Conservation (phyloP, 2,113 vertebrate genomes). For the Ceyx margarethae region DNA sequence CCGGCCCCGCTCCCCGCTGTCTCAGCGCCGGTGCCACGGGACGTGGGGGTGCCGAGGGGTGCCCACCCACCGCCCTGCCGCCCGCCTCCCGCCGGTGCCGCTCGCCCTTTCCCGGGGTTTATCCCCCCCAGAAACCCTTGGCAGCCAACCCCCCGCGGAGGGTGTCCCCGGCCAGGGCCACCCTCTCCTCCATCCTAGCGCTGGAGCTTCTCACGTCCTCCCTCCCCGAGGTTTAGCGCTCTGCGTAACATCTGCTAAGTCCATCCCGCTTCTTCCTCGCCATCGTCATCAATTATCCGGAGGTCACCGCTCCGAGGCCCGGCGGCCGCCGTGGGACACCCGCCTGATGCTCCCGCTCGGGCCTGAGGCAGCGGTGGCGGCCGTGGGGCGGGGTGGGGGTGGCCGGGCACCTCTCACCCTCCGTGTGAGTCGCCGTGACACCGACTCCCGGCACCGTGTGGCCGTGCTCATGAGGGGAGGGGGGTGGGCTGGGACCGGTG, state of each 20-base stretch:
- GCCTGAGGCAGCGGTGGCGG: not conserved
- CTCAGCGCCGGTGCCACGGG: accelerated
- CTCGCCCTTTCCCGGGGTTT: not conserved
- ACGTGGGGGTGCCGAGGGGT: not conserved
- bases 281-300: not conserved
- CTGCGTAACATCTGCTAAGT: not conserved
- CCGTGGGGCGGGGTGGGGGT: accelerated
- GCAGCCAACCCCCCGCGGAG: not conserved
- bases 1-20: not conserved
- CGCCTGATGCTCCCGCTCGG: accelerated
- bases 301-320: not conserved
- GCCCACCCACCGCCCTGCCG: accelerated
- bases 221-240: not conserved
- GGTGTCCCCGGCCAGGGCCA: not conserved
- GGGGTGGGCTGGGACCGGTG: not conserved
- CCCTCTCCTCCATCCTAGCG: not conserved
- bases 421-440: too few species aligned
- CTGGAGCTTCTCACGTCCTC: not conserved
- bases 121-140: not conserved
- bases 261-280: not conserved
- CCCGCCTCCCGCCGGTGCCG: not conserved
- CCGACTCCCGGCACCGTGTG: not conserved
- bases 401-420: not conserved
- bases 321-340: not conserved
- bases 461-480: accelerated